phyloP scores from a whole-genome alignment of 2,797 vertebrate species.

The Acipenser oxyrinchus region DNA sequence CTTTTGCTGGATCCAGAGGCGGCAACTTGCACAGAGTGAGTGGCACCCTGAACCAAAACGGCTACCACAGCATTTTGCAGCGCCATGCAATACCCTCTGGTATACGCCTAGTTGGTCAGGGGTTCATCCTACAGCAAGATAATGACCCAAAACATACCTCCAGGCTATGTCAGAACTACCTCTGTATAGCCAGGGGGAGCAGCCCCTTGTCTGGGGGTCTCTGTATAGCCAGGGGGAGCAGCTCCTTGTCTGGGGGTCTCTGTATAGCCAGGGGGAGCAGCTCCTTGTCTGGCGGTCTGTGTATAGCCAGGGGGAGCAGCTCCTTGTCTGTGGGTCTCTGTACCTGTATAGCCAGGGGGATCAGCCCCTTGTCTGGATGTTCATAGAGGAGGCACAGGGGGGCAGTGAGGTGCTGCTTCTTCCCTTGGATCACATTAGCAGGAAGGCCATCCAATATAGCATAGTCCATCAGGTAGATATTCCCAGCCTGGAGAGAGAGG shows the following conservation, averaged over 20 bases:
- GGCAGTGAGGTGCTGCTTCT: constrained; percentile 43
- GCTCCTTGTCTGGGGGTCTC: neutral
- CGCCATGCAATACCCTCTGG: too few relatives aligned
- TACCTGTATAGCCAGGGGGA: constrained; percentile 71
- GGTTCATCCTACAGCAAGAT: too few relatives aligned
- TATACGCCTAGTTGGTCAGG: too few relatives aligned
- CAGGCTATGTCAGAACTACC: too few relatives aligned
- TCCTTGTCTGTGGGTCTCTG: neutral
- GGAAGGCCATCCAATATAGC: constrained; percentile 45
- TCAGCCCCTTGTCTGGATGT: constrained; percentile 38
- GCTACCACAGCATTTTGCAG: too few relatives aligned
- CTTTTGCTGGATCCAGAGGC: too few relatives aligned
- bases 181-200: too few relatives aligned
- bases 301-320: neutral
- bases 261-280: neutral
- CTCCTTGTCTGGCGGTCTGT: neutral
- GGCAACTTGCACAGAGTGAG: too few relatives aligned
- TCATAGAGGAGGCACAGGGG: constrained; percentile 55
- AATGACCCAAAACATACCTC: too few relatives aligned
- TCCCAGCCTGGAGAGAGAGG: constrained; percentile 47
- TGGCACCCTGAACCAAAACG: too few relatives aligned
- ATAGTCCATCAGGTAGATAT: constrained; percentile 61
- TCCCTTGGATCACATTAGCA: constrained; percentile 32
- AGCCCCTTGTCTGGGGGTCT: neutral
- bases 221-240: neutral